Base-by-base conservation (phyloP, 1,140 invertebrate genomes). In the Helicoverpa zea region DNA sequence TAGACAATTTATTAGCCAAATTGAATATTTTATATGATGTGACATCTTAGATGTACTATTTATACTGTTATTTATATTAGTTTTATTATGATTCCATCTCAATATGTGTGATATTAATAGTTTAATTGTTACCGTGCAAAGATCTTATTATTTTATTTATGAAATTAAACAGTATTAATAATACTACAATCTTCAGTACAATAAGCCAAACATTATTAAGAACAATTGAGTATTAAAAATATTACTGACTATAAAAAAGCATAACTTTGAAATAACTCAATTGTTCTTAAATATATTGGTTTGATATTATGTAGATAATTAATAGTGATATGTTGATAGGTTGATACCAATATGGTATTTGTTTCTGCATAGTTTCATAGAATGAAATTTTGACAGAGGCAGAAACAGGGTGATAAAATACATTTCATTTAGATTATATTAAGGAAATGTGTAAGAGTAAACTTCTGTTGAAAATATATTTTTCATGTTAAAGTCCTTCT, bases 31-130 rank as follows among this genome's bases (percentile, higher is more conserved):
- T 75, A 51, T 74, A 23, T 23, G 23, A 23, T 23, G 29, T 16
- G 35, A 49, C 35, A 61, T 49, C 14, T 47, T 47, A 47, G 14
- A 49, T 75, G 18, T 13, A 23, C n/a, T 47, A 16, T 14, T 59
- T 47, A 75, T 75, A 23, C 23, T 43, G 35, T 43, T 51, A 61
- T 61, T 56, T 73, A 61, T 61, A 61, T 49, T 72, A 54, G 68
- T n/a, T n/a, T 4, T 30, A 54, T 72, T 52, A 47, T 63, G 12
- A 76, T 76, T 63, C 58, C 43, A 76, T 76, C 43, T 76, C 58
- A 51, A 52, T n/a, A 76, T 76, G 73, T 76, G 73, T 76, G 73
- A 76, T 76, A 76, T 76, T 76, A 76, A 30, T 61, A 68, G 43
- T 49, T 43, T 49, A 43, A 49, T 68, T 49, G 64, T 43, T 47